Evolutionary conservation across 2,113 vertebrate genomes (phyloP).

Genomic region (Saccopteryx leptura): DNA sequence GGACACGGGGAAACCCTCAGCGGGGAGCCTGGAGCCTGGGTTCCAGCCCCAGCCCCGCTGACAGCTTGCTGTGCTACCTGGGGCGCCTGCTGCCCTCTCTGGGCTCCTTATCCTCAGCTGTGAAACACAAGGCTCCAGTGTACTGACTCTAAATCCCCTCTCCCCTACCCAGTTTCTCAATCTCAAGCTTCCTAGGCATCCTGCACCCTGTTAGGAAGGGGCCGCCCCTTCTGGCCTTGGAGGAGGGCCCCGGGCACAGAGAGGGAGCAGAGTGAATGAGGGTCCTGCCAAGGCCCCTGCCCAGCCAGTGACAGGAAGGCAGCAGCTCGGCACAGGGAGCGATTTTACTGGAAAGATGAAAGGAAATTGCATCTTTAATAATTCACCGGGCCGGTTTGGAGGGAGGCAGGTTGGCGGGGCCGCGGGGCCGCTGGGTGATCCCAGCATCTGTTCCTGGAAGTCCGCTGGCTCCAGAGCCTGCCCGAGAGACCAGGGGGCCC

Average conservation of each 20-base stretch:
- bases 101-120: not conserved
- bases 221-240: not conserved
- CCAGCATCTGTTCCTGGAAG: conserved; percentile 87
- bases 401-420: conserved; percentile 86
- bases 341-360: conserved; percentile 88
- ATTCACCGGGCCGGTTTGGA: conserved; percentile 85
- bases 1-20: not conserved
- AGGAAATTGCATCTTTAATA: conserved; percentile 89
- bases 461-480: conserved; percentile 83
- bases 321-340: conserved; percentile 71
- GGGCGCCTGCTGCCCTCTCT: not conserved
- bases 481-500: conserved; percentile 83
- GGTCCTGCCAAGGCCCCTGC: conserved; percentile 50
- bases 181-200: not conserved
- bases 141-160: not conserved
- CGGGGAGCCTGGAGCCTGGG: not conserved
- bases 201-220: not conserved
- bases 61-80: not conserved
- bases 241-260: not conserved
- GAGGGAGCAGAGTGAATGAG: not conserved
- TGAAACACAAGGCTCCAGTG: not conserved
- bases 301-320: conserved; percentile 82
- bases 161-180: not conserved
- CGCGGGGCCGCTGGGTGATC: conserved; percentile 77
- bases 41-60: not conserved